Conservation (phyloP, 92 coral and sea anemone species). For the Montipora capitata region DNA sequence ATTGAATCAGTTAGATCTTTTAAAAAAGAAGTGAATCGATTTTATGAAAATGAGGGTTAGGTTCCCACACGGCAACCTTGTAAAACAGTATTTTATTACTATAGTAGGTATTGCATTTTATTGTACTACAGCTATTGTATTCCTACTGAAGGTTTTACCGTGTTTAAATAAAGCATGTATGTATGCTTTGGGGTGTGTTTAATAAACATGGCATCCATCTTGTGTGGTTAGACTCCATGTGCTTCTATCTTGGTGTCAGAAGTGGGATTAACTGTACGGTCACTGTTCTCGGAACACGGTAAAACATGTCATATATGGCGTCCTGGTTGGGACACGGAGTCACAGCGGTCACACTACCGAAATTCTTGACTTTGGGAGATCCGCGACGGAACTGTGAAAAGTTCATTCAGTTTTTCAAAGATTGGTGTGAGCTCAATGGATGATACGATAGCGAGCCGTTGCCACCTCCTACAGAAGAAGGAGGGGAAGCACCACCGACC, state of each 20-base stretch:
- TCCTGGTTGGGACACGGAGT: constrained; percentile 27
- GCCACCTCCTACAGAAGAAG: constrained; percentile 27
- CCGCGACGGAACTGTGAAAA: constrained; percentile 56
- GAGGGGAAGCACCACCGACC: constrained; percentile 12
- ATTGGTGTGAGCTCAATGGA: constrained; percentile 56
- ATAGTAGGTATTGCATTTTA: no score
- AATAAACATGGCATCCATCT: constrained; percentile 3
- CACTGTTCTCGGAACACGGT: not conserved
- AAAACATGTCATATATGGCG: not conserved
- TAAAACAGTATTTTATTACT: no score
- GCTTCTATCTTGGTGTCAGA: not conserved
- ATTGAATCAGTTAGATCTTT: no score
- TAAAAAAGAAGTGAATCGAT: no score
- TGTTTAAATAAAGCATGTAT: no score
- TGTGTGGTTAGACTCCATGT: not conserved
- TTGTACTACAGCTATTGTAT: no score
- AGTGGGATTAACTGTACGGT: not conserved
- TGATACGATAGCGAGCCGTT: constrained; percentile 53
- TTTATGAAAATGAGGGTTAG: no score
- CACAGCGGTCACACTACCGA: constrained; percentile 16
- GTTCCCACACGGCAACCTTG: no score
- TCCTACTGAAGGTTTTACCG: no score
- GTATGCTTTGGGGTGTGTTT: not conserved
- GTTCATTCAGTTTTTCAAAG: constrained; percentile 55
- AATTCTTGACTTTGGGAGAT: constrained; percentile 22